Base-by-base conservation (phyloP, 2,113 vertebrate species). In the Patagioenas fasciata region DNA sequence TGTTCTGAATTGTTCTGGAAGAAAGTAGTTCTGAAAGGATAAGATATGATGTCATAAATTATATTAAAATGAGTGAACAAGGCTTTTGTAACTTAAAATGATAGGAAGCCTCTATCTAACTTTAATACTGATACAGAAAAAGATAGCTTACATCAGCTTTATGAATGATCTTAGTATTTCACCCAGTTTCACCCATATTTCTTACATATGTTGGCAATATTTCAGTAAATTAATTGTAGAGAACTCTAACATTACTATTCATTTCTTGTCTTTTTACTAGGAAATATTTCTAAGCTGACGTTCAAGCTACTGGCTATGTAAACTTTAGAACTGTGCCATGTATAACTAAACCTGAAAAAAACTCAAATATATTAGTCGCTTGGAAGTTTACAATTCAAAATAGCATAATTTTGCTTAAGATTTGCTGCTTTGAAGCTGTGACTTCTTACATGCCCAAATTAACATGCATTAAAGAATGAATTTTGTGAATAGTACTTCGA, bases 11-110 rank as follows among this genome's bases (percentile, higher is more conserved):
- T 64, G 67, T 90, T 93, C 75, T 75, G 44, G 54, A 88, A 79
- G n/a, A 60, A 93, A 65, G 26, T 93, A 80, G 51, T n/a, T 92
- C 73, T 92, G 72, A 89, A 92, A 89, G 69, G 26, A 78, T 93
- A 91, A 72, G 73, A 21, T 92, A 36, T 81, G 61, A 81, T 92
- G 83, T 81, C 94, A 86, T 64, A 83, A 91, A 73, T 87, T 74
- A n/a, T 34, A 62, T 48, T 67, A 74, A 93, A 92, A 87, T 69
- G 31, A 88, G 36, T 31, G 51, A 96, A 80, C 28, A n/a, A 6
- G 29, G 51, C 26, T 85, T 93, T 91, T 86, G 34, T 51, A 64
- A n/a, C 26, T 89, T 71, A 36, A 92, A 93, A 65, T 67, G 44
- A 19, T 54, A 78, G 44, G 44, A 91, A 90, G 11, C 25, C 34